Evolutionary conservation across 2,113 vertebrate genomes (phyloP).

Genomic region (Phoxinus phoxinus): DNA sequence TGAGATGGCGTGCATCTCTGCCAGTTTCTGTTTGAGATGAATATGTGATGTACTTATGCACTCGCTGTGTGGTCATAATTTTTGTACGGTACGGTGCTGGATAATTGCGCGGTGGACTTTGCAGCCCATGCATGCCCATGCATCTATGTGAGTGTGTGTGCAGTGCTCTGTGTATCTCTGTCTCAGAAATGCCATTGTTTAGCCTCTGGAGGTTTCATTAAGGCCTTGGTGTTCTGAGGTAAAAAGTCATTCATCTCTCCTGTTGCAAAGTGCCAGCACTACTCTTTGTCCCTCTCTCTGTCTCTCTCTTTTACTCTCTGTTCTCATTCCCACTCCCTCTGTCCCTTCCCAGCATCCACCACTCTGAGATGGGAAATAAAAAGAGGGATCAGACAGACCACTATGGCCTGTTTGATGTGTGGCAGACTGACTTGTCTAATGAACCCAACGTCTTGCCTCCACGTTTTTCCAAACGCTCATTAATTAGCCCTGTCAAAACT

Average conservation of each 20-base stretch:
- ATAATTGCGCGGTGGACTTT: constrained; percentile 45
- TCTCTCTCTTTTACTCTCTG: constrained; percentile 48
- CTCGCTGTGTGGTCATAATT: constrained; percentile 35
- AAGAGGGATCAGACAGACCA: constrained; percentile 62
- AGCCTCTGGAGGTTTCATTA: constrained; percentile 84
- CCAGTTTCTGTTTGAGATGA: constrained; percentile 49
- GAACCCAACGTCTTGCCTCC: constrained; percentile 72
- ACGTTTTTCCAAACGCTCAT: constrained; percentile 71
- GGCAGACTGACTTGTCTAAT: constrained; percentile 77
- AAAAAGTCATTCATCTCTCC: constrained; percentile 83
- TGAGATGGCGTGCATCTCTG: constrained; percentile 30
- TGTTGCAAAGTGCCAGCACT: constrained; percentile 76
- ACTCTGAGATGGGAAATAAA: constrained; percentile 62
- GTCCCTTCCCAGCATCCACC: constrained; percentile 51
- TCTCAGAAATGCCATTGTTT: constrained; percentile 77
- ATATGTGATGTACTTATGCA: constrained; percentile 41
- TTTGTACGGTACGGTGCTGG: not conserved
- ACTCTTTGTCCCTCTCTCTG: constrained; percentile 60
- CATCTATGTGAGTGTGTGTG: constrained; percentile 47
- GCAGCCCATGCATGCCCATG: constrained; percentile 26
- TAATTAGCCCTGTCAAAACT: constrained; percentile 86
- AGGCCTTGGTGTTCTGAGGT: constrained; percentile 79
- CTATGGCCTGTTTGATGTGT: constrained; percentile 74
- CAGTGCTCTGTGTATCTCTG: constrained; percentile 42
- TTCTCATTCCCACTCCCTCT: constrained; percentile 33